A percentile compares a stretch with the other conserved stretches of the same genome.
Conservation (phyloP, 2,888 invertebrate genomes). For the Amorpha juglandis region DNA sequence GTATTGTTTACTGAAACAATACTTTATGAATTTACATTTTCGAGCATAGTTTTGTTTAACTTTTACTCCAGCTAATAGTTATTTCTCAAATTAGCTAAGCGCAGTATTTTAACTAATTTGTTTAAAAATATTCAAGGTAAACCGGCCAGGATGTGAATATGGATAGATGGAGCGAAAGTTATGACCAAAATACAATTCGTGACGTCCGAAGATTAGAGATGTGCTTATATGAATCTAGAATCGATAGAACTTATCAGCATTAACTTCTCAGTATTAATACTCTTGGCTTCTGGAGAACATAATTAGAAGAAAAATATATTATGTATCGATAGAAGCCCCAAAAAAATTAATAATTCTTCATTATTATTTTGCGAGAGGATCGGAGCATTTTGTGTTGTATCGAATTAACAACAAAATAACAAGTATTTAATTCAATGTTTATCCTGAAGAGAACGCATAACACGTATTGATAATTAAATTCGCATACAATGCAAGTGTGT, state of each 20-base stretch:
- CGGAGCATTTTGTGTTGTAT: too few species aligned
- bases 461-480: too few species aligned
- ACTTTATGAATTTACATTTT: not conserved
- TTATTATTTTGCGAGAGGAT: too few species aligned
- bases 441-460: not conserved
- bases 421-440: not conserved
- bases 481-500: not conserved
- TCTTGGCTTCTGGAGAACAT: too few species aligned
- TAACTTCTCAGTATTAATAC: too few species aligned
- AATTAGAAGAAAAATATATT: too few species aligned
- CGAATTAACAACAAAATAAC: too few species aligned
- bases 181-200: constrained; percentile 25
- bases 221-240: not conserved
- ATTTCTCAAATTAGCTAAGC: not conserved
- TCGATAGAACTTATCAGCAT: constrained; percentile 4
- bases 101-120: constrained; percentile 32
- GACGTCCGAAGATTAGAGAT: constrained; percentile 34
- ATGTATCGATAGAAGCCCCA: too few species aligned
- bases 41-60: not conserved
- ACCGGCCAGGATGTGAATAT: constrained; percentile 57
- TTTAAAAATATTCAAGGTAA: constrained; percentile 34
- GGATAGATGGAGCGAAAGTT: constrained; percentile 63
- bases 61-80: not conserved
- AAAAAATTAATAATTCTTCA: too few species aligned
- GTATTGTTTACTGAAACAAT: constrained; percentile 5